phyloP scores from a whole-genome alignment of 2,797 vertebrate genomes.

The Alfaro cultratus region DNA sequence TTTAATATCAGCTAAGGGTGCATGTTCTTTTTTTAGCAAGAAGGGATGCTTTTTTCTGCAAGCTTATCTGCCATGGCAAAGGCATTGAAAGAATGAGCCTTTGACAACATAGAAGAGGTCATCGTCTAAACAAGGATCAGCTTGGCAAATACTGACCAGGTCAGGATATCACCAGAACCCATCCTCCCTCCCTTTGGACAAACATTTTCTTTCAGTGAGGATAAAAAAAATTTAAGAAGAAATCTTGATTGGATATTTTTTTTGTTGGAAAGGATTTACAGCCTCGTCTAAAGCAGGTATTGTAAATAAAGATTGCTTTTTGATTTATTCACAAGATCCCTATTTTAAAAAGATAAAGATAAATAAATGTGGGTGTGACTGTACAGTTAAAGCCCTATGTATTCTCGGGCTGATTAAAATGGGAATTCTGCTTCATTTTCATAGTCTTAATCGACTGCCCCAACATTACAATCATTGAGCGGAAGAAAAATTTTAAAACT shows the following conservation, averaged over 20 bases:
- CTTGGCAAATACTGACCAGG: constrained; percentile 84
- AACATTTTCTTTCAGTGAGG: constrained; percentile 75
- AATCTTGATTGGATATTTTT: constrained; percentile 85
- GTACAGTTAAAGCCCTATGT: constrained; percentile 76
- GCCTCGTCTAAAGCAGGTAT: constrained; percentile 92
- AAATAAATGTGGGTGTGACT: constrained; percentile 75
- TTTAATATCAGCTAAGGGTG: constrained; percentile 74
- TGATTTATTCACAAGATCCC: constrained; percentile 75
- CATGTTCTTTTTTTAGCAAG: constrained; percentile 81
- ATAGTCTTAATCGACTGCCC: background rate
- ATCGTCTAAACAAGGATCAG: constrained; percentile 83
- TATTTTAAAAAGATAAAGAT: constrained; percentile 75
- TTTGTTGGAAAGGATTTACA: constrained; percentile 85
- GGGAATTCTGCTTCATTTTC: background rate
- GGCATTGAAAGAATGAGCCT: constrained; percentile 89
- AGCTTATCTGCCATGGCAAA: constrained; percentile 89
- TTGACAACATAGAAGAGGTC: constrained; percentile 88
- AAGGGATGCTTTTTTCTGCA: constrained; percentile 76
- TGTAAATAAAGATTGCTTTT: constrained; percentile 82
- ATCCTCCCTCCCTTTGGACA: constrained; percentile 58
- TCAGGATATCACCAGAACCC: constrained; percentile 83
- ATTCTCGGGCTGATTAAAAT: constrained; percentile 74
- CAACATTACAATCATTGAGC: background rate
- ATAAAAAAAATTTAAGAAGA: constrained; percentile 75
- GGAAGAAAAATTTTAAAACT: background rate